Conservation (phyloP, 2,888 invertebrate genomes). For the Diabrotica balteata region DNA sequence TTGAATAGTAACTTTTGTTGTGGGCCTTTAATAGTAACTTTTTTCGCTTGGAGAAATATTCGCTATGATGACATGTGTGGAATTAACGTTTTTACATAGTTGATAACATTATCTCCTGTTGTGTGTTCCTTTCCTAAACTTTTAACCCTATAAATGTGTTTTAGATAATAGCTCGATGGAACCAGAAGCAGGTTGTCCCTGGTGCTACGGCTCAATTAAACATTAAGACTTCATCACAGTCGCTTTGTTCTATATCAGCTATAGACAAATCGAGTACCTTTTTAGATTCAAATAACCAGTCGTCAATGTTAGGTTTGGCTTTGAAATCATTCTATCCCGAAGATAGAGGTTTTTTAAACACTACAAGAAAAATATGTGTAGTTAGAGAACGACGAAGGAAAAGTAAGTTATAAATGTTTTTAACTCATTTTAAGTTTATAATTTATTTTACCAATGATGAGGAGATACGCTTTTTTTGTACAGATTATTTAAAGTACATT, state of each 20-base stretch:
- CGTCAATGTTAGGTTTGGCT: constrained; percentile 42
- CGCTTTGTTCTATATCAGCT: constrained; percentile 66
- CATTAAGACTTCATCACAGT: constrained; percentile 63
- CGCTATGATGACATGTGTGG: too few relatives aligned
- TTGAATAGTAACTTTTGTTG: too few relatives aligned
- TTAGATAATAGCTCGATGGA: constrained; percentile 60
- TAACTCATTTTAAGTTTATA: too few relatives aligned
- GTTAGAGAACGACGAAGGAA: constrained; percentile 40
- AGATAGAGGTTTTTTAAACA: constrained; percentile 42
- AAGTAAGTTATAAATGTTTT: constrained; percentile 31
- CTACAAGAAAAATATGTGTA: constrained; percentile 46
- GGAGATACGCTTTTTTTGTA: too few relatives aligned
- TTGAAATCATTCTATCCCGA: constrained; percentile 44
- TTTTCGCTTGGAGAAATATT: too few relatives aligned
- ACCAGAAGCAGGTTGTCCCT: constrained; percentile 60
- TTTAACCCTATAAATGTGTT: constrained; percentile 4
- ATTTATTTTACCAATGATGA: too few relatives aligned
- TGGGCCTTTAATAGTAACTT: too few relatives aligned
- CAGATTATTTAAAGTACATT: too few relatives aligned
- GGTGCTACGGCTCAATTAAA: constrained; percentile 62
- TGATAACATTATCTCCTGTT: too few relatives aligned
- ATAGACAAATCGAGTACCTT: constrained; percentile 67
- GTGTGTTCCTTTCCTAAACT: too few relatives aligned
- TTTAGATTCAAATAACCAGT: constrained; percentile 45
- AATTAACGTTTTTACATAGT: too few relatives aligned